Base-by-base conservation (phyloP, 2,797 vertebrate genomes). In the Cheirogaleus major region DNA sequence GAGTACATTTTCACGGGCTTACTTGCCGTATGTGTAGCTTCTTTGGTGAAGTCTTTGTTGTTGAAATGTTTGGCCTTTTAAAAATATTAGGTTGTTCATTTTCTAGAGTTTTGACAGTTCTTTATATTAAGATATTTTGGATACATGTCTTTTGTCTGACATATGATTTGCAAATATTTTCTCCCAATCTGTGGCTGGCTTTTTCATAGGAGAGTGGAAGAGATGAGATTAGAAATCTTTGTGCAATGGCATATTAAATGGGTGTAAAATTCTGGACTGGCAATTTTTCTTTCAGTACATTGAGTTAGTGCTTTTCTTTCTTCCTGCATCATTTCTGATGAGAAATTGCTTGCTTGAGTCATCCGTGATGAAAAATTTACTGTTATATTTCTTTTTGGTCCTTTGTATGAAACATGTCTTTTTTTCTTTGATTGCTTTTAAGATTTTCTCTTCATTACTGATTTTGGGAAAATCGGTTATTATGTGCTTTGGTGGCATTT, bases 211-310 rank as follows among this genome's bases (percentile, higher is more conserved):
- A 7, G 14, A 30, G 0, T 5, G 1, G 38, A 61, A 22, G 15
- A 12, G 5, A 43, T 30, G 52, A 45, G 11, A 55, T 17, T 30
- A 22, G 43, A 75, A 30, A 45, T 12, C 13, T 20, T 23, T 65
- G 25, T 8, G 0, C 45, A 12, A 10, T 5, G 32, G 1, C 10
- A 3, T 5, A 3, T 2, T 0, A 0, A 57, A 2, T 4, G 22
- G 13, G 4, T 27, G 1, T 8, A 12, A 76, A 35, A 43, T 45
- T 65, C 61, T 70, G n/a, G 23, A 2, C 11, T 9, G 38, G 4
- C 9, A 15, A 1, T 3, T 14, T 88, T 50, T 32, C 9, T n/a
- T 5, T 9, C 5, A 27, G 8, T 10, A 5, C 14, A 18, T 45
- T 15, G n/a, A 82, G 65, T 48, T 1, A 10, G 7, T 48, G 8